phyloP scores from a whole-genome alignment of 2,797 vertebrate genomes.

The Syndactyla subalaris region DNA sequence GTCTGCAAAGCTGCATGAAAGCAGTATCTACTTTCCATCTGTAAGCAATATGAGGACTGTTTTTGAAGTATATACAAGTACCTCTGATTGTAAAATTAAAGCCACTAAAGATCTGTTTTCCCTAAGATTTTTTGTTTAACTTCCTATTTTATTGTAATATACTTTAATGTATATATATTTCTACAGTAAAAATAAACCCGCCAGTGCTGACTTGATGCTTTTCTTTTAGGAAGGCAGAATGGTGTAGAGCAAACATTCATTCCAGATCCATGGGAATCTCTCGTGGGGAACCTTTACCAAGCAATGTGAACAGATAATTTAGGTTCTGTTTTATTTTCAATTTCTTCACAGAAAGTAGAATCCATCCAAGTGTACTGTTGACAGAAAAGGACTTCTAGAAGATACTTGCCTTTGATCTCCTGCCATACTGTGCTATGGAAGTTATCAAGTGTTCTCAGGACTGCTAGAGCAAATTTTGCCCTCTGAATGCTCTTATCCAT shows the following conservation, averaged over 20 bases:
- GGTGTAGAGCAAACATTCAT: background rate
- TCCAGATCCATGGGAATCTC: background rate
- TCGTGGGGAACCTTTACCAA: background rate
- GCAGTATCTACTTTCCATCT: background rate
- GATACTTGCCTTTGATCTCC: slow-evolving; percentile 55
- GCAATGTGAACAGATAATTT: slow-evolving; percentile 20
- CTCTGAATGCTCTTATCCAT: slow-evolving; percentile 64
- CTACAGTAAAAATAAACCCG: background rate
- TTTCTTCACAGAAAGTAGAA: slow-evolving; percentile 33
- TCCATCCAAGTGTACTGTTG: background rate
- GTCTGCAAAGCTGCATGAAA: background rate
- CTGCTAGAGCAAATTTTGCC: slow-evolving; percentile 47
- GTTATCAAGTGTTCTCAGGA: slow-evolving; percentile 52
- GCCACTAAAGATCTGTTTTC: background rate
- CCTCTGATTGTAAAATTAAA: background rate
- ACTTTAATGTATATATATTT: background rate
- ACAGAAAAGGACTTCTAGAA: slow-evolving; percentile 55
- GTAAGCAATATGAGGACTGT: background rate
- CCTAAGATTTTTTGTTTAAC: background rate
- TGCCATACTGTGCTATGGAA: slow-evolving; percentile 21
- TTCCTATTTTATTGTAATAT: background rate
- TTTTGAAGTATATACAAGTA: background rate
- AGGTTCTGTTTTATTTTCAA: slow-evolving; percentile 32
- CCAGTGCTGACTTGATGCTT: background rate
- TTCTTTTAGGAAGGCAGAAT: background rate